Percentiles rank a stretch among this genome's conserved stretches.
Conservation (phyloP, 2,797 vertebrate genomes). For the Decapterus maruadsi region DNA sequence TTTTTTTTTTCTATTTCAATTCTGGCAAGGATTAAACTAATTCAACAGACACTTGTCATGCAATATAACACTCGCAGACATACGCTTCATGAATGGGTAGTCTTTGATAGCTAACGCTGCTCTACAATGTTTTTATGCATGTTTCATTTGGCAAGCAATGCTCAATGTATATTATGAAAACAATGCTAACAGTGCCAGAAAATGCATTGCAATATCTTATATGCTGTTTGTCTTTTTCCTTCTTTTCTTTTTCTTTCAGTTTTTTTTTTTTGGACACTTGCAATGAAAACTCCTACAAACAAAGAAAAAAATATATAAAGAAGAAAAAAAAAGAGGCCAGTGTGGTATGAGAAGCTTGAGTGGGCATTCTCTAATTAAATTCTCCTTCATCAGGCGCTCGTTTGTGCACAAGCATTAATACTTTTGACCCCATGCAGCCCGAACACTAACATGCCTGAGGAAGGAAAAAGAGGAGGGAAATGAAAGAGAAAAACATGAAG, state of each 20-base stretch:
- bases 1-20: conserved; percentile 34
- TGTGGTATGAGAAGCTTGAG: conserved; percentile 68
- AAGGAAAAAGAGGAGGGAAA: conserved; percentile 79
- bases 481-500: conserved; percentile 84
- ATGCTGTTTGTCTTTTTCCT: neutral
- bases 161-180: conserved; percentile 41
- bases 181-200: conserved; percentile 34
- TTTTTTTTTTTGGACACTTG: conserved; percentile 14
- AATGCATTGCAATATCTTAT: conserved; percentile 31
- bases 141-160: conserved; percentile 33
- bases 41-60: conserved; percentile 18
- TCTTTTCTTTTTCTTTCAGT: neutral
- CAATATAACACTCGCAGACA: conserved; percentile 41
- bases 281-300: conserved; percentile 31
- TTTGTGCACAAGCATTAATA: conserved; percentile 86
- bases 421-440: conserved; percentile 83
- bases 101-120: conserved; percentile 40
- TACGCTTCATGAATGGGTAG: conserved; percentile 16
- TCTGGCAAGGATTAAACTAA: conserved; percentile 10
- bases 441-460: conserved; percentile 81
- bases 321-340: conserved; percentile 41
- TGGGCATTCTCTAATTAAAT: conserved; percentile 84
- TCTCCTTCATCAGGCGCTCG: conserved; percentile 82
- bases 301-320: conserved; percentile 37
- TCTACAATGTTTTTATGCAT: conserved; percentile 39